Percentiles rank a stretch among this genome's conserved stretches.
These are phyloP conservation scores for Rattus rattus DNA, from an alignment of 2,113 vertebrate species.

Conservation along the genomic window DNA sequence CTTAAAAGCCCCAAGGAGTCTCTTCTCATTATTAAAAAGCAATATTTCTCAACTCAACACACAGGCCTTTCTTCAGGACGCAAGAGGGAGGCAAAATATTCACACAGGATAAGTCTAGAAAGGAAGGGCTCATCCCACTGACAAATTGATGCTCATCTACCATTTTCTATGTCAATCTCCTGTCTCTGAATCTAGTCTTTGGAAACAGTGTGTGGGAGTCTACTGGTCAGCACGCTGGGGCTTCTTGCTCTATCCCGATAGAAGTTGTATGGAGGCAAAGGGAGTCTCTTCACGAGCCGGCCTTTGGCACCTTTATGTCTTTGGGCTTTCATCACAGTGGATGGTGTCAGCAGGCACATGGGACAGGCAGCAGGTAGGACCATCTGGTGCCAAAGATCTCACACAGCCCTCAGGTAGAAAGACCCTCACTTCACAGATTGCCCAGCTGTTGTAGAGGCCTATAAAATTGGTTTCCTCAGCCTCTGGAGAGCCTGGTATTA, in stretches of 20 bases:
- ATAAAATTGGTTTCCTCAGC: background rate
- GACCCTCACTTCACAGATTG: background rate
- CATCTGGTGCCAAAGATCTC: no score
- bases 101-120: background rate
- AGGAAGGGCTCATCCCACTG: no score
- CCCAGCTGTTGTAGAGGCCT: background rate
- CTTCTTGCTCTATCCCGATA: background rate
- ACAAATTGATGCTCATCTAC: background rate
- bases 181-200: conserved; percentile 11
- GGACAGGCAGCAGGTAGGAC: background rate
- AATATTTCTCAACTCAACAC: background rate
- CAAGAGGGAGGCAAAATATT: background rate
- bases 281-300: background rate
- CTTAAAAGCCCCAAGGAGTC: background rate
- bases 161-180: background rate
- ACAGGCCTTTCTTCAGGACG: background rate
- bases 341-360: background rate
- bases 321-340: background rate
- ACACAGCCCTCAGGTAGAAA: background rate
- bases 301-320: background rate
- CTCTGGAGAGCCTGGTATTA: background rate
- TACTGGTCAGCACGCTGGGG: no score
- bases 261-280: background rate
- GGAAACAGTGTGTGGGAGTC: background rate
- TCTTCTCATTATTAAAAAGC: conserved; percentile 9